Conservation (phyloP, 2,113 vertebrate species). For the Cryptomyrus ogoouensis region DNA sequence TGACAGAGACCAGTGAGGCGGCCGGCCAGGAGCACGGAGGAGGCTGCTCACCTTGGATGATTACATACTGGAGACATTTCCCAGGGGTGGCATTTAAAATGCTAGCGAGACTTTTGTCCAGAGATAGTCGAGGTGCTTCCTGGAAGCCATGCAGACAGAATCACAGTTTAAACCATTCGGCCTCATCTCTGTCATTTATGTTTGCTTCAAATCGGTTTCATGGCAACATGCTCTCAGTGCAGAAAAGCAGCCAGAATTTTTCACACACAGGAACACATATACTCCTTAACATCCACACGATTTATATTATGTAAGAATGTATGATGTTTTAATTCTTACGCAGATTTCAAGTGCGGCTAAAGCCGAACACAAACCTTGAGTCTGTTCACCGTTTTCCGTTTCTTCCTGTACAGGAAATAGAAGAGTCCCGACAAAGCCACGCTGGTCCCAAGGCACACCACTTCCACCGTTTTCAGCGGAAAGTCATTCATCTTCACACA, state of each 20-base stretch:
- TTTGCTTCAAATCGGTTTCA: background rate
- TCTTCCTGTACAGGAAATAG: slow-evolving; percentile 70
- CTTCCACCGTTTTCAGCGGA: slow-evolving; percentile 49
- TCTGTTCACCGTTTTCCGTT: slow-evolving; percentile 50
- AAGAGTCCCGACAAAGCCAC: slow-evolving; percentile 67
- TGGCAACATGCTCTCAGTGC: background rate
- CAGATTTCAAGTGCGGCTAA: background rate
- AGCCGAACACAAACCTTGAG: slow-evolving; percentile 58
- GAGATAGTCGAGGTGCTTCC: slow-evolving; percentile 68
- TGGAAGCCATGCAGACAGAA: slow-evolving; percentile 39
- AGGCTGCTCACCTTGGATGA: slow-evolving; percentile 69
- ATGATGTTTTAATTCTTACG: background rate
- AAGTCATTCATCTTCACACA: slow-evolving; percentile 54
- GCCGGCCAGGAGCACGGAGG: background rate
- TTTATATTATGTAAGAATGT: background rate
- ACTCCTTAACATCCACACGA: background rate
- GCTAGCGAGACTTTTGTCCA: slow-evolving; percentile 57
- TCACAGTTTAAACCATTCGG: background rate
- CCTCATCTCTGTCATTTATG: background rate
- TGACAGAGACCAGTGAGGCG: background rate
- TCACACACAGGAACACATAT: background rate
- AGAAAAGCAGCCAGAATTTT: background rate
- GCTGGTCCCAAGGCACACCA: slow-evolving; percentile 68
- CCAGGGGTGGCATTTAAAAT: slow-evolving; percentile 63
- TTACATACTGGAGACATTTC: slow-evolving; percentile 67